Evolutionary conservation across 2,888 invertebrate genomes (phyloP).

Genomic region (Zhuqinia jingwanae): DNA sequence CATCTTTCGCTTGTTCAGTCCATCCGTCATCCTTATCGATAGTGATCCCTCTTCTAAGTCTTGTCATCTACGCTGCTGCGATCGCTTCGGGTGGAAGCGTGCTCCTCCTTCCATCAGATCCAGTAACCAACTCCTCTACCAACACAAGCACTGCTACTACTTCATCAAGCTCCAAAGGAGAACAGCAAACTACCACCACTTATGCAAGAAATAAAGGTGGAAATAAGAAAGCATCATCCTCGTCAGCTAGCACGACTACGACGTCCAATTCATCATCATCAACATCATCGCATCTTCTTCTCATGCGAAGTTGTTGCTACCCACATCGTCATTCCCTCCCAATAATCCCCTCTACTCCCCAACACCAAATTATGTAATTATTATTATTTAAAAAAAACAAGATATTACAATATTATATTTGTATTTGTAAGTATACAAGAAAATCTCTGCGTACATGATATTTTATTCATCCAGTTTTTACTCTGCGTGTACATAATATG

Average conservation of each 20-base stretch:
- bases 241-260: neutral
- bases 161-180: too few relatives aligned
- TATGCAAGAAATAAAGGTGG: conserved; percentile 5
- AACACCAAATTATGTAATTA: too few relatives aligned
- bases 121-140: neutral
- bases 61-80: conserved; percentile 38
- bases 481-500: too few relatives aligned
- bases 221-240: neutral
- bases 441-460: too few relatives aligned
- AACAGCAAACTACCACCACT: neutral
- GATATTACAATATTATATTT: too few relatives aligned
- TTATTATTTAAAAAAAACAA: too few relatives aligned
- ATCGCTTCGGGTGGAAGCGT: conserved; percentile 8
- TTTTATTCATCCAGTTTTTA: too few relatives aligned
- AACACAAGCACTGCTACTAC: neutral
- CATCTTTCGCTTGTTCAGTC: conserved; percentile 77
- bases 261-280: neutral
- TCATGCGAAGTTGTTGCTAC: too few relatives aligned
- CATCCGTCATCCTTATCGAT: conserved; percentile 73
- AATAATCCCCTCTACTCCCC: too few relatives aligned
- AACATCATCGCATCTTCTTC: too few relatives aligned
- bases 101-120: conserved; percentile 32
- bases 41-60: conserved; percentile 67
- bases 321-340: too few relatives aligned
- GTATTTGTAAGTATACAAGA: too few relatives aligned